phyloP scores from a whole-genome alignment of 2,888 invertebrate genomes.

The Athetis lepigone region DNA sequence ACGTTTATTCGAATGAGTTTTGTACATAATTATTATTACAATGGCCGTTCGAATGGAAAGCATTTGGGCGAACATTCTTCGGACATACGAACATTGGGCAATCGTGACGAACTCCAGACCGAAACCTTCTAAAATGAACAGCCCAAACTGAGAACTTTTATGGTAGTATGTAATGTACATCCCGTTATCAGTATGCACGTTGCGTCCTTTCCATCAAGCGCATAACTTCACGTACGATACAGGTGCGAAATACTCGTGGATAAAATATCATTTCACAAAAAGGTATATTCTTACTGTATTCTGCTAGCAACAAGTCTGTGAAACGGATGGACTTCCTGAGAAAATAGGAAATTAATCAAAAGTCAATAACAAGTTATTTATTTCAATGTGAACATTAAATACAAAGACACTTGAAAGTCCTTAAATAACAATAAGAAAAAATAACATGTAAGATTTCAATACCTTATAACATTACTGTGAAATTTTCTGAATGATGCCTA shows the following conservation, averaged over 20 bases:
- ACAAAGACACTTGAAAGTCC: no score
- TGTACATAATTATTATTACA: no score
- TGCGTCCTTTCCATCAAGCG: constrained; percentile 67
- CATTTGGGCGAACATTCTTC: no score
- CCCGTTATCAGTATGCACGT: constrained; percentile 70
- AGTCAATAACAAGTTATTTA: no score
- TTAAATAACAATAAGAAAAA: no score
- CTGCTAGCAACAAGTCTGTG: constrained; percentile 2
- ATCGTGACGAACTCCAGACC: no score
- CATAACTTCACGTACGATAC: constrained; percentile 77
- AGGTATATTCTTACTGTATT: constrained; percentile 10
- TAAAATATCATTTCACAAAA: constrained; percentile 46
- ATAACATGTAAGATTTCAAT: constrained; percentile 9
- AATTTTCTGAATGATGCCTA: constrained; percentile 22
- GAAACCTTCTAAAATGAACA: constrained; percentile 38
- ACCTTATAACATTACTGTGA: background rate
- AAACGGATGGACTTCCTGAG: constrained; percentile 28
- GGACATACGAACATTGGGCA: no score
- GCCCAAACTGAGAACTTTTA: constrained; percentile 38
- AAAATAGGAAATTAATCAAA: no score
- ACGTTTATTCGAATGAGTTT: no score
- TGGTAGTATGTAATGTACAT: constrained; percentile 25
- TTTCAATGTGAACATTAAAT: no score
- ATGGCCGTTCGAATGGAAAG: no score
- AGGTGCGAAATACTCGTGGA: constrained; percentile 73